phyloP scores from a whole-genome alignment of 2,797 vertebrate genomes.

The Mormyrops boulengeri region DNA sequence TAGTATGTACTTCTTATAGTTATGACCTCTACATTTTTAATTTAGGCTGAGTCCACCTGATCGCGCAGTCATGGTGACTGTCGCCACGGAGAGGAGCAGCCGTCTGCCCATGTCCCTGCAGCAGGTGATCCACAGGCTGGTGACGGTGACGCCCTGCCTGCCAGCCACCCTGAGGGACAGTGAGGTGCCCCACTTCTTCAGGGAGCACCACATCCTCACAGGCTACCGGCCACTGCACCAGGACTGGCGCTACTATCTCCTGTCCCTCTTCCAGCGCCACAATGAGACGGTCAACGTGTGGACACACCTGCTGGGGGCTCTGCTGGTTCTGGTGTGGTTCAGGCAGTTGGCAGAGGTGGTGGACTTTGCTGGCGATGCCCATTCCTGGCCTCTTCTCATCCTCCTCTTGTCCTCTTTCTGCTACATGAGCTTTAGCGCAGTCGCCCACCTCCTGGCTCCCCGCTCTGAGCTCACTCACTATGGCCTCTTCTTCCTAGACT shows the following conservation, averaged over 20 bases:
- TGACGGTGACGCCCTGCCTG: conserved; percentile 45
- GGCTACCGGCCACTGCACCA: conserved; percentile 77
- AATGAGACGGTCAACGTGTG: conserved; percentile 85
- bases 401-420: conserved; percentile 65
- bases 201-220: conserved; percentile 66
- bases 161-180: conserved; percentile 64
- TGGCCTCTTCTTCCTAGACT: conserved; percentile 82
- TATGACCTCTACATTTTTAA: neutral
- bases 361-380: conserved; percentile 68
- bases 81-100: conserved; percentile 60
- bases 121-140: conserved; percentile 62
- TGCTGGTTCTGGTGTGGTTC: conserved; percentile 61
- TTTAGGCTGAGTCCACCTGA: neutral
- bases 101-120: conserved; percentile 61
- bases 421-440: conserved; percentile 70
- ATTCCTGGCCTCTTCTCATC: conserved; percentile 74
- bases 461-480: conserved; percentile 81
- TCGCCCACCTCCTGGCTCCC: conserved; percentile 76
- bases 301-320: conserved; percentile 73
- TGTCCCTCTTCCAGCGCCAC: conserved; percentile 77
- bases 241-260: conserved; percentile 79
- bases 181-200: conserved; percentile 71
- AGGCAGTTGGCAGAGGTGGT: conserved; percentile 52
- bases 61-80: conserved; percentile 59
- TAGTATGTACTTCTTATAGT: neutral